Base-by-base conservation (phyloP, 2,797 vertebrate species). In the Lophius americanus region DNA sequence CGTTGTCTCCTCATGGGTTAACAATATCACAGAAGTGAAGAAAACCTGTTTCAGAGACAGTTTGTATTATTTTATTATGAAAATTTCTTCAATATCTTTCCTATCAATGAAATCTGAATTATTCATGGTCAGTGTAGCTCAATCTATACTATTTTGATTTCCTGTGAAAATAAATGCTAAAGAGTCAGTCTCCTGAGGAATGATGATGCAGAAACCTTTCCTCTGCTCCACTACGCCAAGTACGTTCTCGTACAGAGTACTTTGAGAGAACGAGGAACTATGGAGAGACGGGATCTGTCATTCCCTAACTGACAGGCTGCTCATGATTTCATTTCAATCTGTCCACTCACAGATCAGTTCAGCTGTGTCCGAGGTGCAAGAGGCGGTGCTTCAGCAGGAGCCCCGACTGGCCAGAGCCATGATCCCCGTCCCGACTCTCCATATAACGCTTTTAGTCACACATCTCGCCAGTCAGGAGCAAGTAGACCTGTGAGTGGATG, bases 401-500 rank as follows among this genome's bases (percentile, higher is more conserved):
- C 73, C 93, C 42, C 94, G 89, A 53, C 85, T 98, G 74, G 92
- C 94, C 57, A 93, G 89, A 90, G 95, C 95, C 38, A 95, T 98
- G 95, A 88, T 94, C 73, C 88, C 73, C 0, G 68, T 92, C 52
- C 94, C 94, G 32, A 96, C 94, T 0, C 93, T 98, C n/a, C 98
- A 99, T 79, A 81, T 99, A 77, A 99, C 98, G 0, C 92, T 99
- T 32, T 88, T 98, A 7, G 94, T 98, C 89, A 95, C 96, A 86
- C 93, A 96, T 81, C 92, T 99, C 54, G 88, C 94, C 68, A 95
- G 50, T 78, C 92, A 97, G 86, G 94, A 96, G 77, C 95, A 97
- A 87, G 82, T 98, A 42, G 88, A 91, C 70, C 68, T 82, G 98
- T 99, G 93, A 93, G 97, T 96, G 81, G 54, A 82, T 49, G 23